Evolutionary conservation across 2,113 vertebrate species (phyloP).

Genomic region (Melanerpes aurifrons): DNA sequence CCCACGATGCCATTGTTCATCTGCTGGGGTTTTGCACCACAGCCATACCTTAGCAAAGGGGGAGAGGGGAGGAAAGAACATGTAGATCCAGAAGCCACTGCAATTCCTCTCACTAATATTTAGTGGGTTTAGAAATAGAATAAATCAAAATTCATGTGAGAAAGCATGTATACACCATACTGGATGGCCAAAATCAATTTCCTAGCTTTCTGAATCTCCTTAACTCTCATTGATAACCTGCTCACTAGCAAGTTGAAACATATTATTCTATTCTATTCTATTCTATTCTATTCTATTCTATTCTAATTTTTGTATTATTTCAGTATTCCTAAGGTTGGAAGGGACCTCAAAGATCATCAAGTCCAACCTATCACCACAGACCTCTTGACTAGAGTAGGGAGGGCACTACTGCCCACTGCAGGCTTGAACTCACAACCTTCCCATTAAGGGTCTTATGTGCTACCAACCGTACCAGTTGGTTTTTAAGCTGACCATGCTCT

Average conservation of each 20-base stretch:
- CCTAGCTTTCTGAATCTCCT: slow-evolving; percentile 69
- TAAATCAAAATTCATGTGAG: neutral
- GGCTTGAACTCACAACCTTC: no score
- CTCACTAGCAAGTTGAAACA: slow-evolving; percentile 54
- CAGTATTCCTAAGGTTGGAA: no score
- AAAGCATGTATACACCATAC: slow-evolving; percentile 17
- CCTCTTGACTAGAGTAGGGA: no score
- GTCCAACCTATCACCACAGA: no score
- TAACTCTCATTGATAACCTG: slow-evolving; percentile 62
- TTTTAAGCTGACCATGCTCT: no score
- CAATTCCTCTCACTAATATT: neutral
- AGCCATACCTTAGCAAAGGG: neutral
- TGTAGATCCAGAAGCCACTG: neutral
- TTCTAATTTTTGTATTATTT: no score
- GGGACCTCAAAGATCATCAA: no score
- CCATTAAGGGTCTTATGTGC: no score
- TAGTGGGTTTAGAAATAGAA: neutral
- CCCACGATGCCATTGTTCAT: neutral
- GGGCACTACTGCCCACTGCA: no score
- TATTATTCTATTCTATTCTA: no score
- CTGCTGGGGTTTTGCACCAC: neutral
- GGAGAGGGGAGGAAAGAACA: neutral
- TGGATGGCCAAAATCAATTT: slow-evolving; percentile 73
- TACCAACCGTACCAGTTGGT: no score
- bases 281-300: no score